These are phyloP conservation scores for Euplagia quadripunctaria DNA, from an alignment of 2,888 invertebrate species.

Conservation along the genomic window DNA sequence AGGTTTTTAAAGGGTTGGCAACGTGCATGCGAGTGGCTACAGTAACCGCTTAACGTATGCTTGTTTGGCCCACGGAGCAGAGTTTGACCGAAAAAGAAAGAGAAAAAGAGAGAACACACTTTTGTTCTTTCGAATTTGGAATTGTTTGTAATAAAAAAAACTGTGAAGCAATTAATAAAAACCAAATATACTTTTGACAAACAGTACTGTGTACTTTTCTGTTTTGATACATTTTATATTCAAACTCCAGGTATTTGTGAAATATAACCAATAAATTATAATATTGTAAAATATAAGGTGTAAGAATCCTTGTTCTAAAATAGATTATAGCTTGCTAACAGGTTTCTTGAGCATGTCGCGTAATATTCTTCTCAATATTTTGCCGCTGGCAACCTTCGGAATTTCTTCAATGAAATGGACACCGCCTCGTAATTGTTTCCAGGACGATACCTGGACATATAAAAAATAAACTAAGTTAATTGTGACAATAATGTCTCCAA, in stretches of 20 bases:
- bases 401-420: slow-evolving; percentile 90
- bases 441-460: slow-evolving; percentile 84
- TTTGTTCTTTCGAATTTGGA: neutral
- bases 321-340: slow-evolving; percentile 38
- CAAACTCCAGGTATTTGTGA: neutral
- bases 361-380: slow-evolving; percentile 90
- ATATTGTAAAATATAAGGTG: too few species aligned
- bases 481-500: neutral
- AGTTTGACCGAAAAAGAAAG: too few species aligned
- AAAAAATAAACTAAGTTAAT: slow-evolving; percentile 31
- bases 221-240: neutral
- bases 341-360: slow-evolving; percentile 62
- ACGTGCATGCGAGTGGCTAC: too few species aligned
- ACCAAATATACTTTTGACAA: neutral
- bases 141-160: neutral
- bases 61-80: too few species aligned
- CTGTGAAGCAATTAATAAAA: neutral
- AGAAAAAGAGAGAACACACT: neutral
- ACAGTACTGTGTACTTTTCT: neutral
- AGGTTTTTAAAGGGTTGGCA: too few species aligned
- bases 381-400: slow-evolving; percentile 92
- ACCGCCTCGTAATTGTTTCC: slow-evolving; percentile 91
- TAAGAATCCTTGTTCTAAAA: neutral
- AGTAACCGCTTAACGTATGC: too few species aligned
- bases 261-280: neutral